Conservation (phyloP, 2,797 vertebrate genomes). For the Labeo calbasu region DNA sequence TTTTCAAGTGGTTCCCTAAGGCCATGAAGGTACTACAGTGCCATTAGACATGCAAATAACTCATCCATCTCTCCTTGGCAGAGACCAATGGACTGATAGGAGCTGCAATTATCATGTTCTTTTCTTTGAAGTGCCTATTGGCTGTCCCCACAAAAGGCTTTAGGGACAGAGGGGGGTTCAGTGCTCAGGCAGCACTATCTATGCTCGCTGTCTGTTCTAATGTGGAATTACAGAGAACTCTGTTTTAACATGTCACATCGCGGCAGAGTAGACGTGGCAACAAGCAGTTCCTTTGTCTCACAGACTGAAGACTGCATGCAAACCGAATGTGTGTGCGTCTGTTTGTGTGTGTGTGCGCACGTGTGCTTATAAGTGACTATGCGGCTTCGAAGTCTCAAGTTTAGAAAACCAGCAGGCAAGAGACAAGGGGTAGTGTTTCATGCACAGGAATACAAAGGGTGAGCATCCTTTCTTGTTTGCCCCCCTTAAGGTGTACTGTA, state of each 20-base stretch:
- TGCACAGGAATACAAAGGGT: conserved; percentile 37
- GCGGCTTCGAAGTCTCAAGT: background rate
- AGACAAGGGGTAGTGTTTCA: conserved; percentile 32
- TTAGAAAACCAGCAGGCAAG: conserved; percentile 18
- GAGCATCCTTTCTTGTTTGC: conserved; percentile 35
- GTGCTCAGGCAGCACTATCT: conserved; percentile 63
- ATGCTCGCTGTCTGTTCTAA: conserved; percentile 70
- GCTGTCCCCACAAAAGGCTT: conserved; percentile 66
- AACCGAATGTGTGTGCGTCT: conserved; percentile 47
- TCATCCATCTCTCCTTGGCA: conserved; percentile 73
- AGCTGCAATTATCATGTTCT: conserved; percentile 79
- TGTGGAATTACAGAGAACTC: conserved; percentile 68
- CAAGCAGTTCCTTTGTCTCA: conserved; percentile 58
- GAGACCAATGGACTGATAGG: conserved; percentile 69
- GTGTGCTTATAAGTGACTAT: conserved; percentile 44
- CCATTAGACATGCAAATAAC: conserved; percentile 84
- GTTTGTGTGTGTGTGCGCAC: conserved; percentile 51
- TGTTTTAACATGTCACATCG: conserved; percentile 75
- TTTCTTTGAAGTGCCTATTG: conserved; percentile 71
- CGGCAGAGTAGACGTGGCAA: conserved; percentile 70
- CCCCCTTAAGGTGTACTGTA: conserved; percentile 37
- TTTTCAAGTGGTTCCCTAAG: conserved; percentile 71
- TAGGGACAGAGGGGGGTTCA: conserved; percentile 58
- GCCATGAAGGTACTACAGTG: conserved; percentile 69
- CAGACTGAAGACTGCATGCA: conserved; percentile 27